Evolutionary conservation across 2,888 invertebrate species (phyloP), one percentile per base, ranked within the genome.

Genomic region (Nasonovia ribisnigri): DNA sequence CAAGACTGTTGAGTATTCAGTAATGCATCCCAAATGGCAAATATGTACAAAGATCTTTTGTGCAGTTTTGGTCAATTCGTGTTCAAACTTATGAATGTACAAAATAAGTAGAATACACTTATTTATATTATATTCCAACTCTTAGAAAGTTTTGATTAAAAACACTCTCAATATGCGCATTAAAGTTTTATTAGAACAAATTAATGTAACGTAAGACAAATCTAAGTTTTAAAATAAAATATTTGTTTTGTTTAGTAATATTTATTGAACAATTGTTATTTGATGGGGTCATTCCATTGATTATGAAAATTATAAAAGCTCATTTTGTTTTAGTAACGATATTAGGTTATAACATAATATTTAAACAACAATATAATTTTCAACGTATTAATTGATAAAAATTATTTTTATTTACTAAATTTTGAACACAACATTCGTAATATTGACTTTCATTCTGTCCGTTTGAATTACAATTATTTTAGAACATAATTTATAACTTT

Each of bases 101-200:
- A 54, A 88, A 88, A 89, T 29, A n/a, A 26, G 29, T 16, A 26
- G 29, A 89, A 36, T 54, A 88, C 51, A 88, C 20, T 57, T 46
- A n/a, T 60, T n/a, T n/a, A n/a, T 20, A 54, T 42, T 46, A 42
- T 54, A 43, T 57, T 42, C 36, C 1, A 20, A 60, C 43, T 46
- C 60, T 60, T 60, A 29, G 20, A 89, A 89, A 89, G 89, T 89
- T 88, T 88, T 88, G 57, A 88, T 88, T 88, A 60, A 60, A 77
- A 89, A 60, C 10, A 89, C 43, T 60, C 42, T 43, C 26, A 88
- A 57, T 57, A 88, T 84, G 36, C 8, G 20, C 36, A 36, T 77
- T 77, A 8, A 8, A 36, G 8, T 36, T 77, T 77, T 36, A 77
- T 77, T 20, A 2, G 20, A 36, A 36, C 10, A 77, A 36, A 77